phyloP scores from a whole-genome alignment of 1,140 invertebrate genomes.

The Fragariocoptes setiger region DNA sequence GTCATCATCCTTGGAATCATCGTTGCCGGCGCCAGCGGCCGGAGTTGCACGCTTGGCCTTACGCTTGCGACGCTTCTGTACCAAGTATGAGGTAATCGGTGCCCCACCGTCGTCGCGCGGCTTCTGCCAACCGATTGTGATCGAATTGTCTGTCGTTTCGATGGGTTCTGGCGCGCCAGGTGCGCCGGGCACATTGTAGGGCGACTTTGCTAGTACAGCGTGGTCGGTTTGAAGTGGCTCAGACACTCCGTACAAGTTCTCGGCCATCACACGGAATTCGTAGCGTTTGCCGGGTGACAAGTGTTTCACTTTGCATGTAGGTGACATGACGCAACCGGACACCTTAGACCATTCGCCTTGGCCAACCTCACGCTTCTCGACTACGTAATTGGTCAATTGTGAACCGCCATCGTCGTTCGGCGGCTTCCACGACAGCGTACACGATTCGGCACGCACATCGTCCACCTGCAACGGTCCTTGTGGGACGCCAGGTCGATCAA shows the following conservation, averaged over 20 bases:
- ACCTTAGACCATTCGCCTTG: conserved; percentile 51
- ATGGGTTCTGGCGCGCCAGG: conserved; percentile 64
- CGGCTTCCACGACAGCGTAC: conserved; percentile 39
- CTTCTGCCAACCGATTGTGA: conserved; percentile 78
- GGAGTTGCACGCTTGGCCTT: conserved; percentile 48
- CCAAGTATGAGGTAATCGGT: conserved; percentile 75
- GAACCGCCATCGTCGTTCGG: conserved; percentile 48
- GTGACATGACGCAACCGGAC: conserved; percentile 61
- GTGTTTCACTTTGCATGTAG: conserved; percentile 52
- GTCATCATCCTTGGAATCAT: conserved; percentile 25
- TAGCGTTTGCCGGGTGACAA: conserved; percentile 61
- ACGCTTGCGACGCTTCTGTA: conserved; percentile 70
- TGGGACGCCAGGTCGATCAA: conserved; percentile 50
- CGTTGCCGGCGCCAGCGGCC: conserved; percentile 41
- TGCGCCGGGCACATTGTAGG: conserved; percentile 62
- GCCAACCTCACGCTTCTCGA: conserved; percentile 55
- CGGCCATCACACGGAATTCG: conserved; percentile 87
- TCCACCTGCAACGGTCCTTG: conserved; percentile 57
- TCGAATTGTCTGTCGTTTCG: conserved; percentile 86
- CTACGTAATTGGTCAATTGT: conserved; percentile 47
- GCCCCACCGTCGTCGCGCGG: conserved; percentile 74
- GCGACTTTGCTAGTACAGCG: conserved; percentile 74
- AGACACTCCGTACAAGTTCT: conserved; percentile 79
- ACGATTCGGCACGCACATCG: conserved; percentile 48
- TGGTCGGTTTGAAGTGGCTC: conserved; percentile 64